A percentile compares a stretch with the other conserved stretches of the same genome.
Conservation (phyloP, 2,113 vertebrate species). For the Hymenochirus boettgeri region DNA sequence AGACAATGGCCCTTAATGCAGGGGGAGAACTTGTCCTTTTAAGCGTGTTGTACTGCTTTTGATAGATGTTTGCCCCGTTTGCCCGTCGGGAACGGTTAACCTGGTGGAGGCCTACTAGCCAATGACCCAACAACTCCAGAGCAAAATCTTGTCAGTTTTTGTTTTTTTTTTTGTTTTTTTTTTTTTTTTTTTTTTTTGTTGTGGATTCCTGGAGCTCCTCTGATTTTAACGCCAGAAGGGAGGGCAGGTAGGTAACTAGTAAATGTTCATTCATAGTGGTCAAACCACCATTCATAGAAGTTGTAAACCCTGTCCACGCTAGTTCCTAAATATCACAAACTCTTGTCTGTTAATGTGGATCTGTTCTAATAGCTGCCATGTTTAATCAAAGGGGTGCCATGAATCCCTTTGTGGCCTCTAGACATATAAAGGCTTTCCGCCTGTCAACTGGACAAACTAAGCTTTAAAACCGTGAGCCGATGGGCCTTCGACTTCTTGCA, state of each 20-base stretch:
- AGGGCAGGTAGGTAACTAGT: conserved; percentile 45
- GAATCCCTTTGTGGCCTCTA: conserved; percentile 50
- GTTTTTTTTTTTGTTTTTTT: too few relatives aligned
- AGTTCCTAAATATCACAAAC: too few relatives aligned
- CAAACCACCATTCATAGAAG: too few relatives aligned
- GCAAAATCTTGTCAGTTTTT: conserved; percentile 62
- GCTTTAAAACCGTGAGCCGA: conserved; percentile 64
- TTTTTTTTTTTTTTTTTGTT: too few relatives aligned
- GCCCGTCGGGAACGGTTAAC: conserved; percentile 64
- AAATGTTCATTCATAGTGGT: too few relatives aligned
- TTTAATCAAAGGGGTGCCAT: too few relatives aligned
- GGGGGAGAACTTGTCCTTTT: too few relatives aligned
- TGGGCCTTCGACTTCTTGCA: conserved; percentile 69
- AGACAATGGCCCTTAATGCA: too few relatives aligned
- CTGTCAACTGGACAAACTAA: conserved; percentile 60
- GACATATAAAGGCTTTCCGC: conserved; percentile 56
- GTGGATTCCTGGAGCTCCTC: conserved; percentile 80
- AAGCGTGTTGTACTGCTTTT: neutral
- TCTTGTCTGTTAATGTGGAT: too few relatives aligned
- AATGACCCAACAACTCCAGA: conserved; percentile 61
- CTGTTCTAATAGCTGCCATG: too few relatives aligned
- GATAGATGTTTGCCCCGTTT: conserved; percentile 73
- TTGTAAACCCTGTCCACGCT: too few relatives aligned
- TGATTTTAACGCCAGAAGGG: conserved; percentile 57
- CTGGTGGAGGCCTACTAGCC: conserved; percentile 67